Conservation (phyloP, 2,797 vertebrate genomes). For the Platalea minor region DNA sequence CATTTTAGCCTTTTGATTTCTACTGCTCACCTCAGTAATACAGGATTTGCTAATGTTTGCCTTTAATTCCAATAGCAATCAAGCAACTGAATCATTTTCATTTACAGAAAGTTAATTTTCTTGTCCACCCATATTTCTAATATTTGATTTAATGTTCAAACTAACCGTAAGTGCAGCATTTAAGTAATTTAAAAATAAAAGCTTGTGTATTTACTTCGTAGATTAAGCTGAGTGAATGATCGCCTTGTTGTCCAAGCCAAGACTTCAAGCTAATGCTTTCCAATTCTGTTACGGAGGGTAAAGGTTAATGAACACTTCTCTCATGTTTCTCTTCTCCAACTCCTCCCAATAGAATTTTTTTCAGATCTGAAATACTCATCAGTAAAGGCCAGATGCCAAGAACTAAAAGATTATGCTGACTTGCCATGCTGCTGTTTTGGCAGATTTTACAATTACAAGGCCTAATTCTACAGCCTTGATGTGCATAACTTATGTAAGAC, state of each 20-base stretch:
- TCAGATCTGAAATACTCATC: not conserved
- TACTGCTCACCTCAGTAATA: not conserved
- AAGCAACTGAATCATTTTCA: not conserved
- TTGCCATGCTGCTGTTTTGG: not conserved
- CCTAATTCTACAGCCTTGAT: not conserved
- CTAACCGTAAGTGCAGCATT: not conserved
- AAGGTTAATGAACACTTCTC: conserved; percentile 29
- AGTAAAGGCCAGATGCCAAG: conserved; percentile 1
- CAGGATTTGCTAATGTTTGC: not conserved
- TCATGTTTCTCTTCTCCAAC: not conserved
- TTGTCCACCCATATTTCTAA: not conserved
- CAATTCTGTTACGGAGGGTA: not conserved
- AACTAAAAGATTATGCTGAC: not conserved
- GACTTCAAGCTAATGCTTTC: not conserved
- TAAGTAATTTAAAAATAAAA: not conserved
- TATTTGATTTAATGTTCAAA: not conserved
- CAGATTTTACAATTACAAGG: not conserved
- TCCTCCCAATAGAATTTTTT: not conserved
- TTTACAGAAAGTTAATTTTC: not conserved
- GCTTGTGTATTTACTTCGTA: not conserved
- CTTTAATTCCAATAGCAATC: not conserved
- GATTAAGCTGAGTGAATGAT: not conserved
- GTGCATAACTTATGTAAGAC: not conserved
- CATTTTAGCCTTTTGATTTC: conserved; percentile 4
- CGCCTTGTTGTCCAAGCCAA: not conserved